Conservation (phyloP, 2,113 vertebrate species). For the Serinus canaria region DNA sequence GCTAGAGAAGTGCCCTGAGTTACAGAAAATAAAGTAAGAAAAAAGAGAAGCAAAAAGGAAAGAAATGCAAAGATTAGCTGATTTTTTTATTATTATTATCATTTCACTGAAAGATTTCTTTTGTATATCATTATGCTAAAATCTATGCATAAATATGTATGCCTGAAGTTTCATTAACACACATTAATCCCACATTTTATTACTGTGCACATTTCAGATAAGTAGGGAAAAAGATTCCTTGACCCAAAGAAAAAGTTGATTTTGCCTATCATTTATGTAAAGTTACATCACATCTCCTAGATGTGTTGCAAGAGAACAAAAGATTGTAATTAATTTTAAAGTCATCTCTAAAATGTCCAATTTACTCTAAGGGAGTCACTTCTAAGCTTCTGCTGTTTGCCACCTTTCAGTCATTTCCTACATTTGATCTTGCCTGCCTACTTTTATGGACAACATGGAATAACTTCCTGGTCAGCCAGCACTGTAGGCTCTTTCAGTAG, state of each 20-base stretch:
- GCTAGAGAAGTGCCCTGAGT: background rate
- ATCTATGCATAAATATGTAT: conserved; percentile 43
- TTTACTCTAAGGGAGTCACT: background rate
- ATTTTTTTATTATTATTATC: background rate
- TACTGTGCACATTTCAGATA: conserved; percentile 20
- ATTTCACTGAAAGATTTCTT: conserved; percentile 2
- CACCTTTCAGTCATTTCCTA: background rate
- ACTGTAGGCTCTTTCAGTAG: background rate
- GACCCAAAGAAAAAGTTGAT: conserved; percentile 30
- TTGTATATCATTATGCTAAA: conserved; percentile 23
- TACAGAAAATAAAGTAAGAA: background rate
- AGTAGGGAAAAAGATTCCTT: background rate
- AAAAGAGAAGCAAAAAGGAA: background rate
- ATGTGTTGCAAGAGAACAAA: background rate
- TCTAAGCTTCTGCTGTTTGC: background rate
- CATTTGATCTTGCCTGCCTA: background rate
- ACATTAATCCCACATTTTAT: conserved; percentile 45
- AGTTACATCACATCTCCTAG: background rate
- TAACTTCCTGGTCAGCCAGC: background rate
- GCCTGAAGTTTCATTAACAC: conserved; percentile 41
- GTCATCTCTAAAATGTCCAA: background rate
- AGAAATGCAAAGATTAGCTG: conserved; percentile 8
- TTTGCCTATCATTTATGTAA: background rate
- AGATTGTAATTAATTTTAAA: conserved; percentile 4
- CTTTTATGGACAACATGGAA: background rate